These are phyloP conservation scores for Argyrosomus regius DNA, from an alignment of 2,797 vertebrate genomes.

Conservation along the genomic window DNA sequence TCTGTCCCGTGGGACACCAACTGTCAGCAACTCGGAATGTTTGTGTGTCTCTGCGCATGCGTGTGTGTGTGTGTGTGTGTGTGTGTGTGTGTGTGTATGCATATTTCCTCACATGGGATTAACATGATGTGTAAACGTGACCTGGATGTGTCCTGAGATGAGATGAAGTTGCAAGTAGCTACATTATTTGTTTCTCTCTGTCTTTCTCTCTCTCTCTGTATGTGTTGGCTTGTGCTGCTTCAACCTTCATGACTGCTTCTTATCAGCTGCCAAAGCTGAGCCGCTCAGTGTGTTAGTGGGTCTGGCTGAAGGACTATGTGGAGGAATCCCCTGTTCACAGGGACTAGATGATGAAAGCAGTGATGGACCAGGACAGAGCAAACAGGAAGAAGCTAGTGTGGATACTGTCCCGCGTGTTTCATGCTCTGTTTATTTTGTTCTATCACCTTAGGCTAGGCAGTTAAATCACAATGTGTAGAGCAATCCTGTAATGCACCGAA, in stretches of 20 bases:
- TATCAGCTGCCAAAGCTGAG: constrained; percentile 65
- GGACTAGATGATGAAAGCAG: constrained; percentile 25
- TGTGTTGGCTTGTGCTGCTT: constrained; percentile 51
- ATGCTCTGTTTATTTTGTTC: constrained; percentile 1
- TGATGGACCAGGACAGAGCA: constrained; percentile 1
- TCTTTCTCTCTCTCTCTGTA: background rate
- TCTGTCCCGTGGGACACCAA: constrained; percentile 69
- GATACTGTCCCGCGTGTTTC: constrained; percentile 3
- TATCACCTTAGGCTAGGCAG: background rate
- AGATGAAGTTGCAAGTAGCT: background rate
- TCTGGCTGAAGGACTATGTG: constrained; percentile 64
- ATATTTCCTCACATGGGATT: constrained; percentile 33
- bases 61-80: background rate
- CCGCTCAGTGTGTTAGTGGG: constrained; percentile 72
- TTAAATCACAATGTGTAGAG: constrained; percentile 5
- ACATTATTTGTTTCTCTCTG: constrained; percentile 5
- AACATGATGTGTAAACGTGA: constrained; percentile 19
- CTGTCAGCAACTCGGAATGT: constrained; percentile 61
- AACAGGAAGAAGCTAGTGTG: background rate
- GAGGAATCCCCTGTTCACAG: constrained; percentile 61
- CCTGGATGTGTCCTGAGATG: background rate
- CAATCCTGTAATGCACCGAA: background rate
- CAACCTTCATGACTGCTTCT: constrained; percentile 62
- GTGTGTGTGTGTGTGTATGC: background rate
- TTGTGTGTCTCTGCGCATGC: constrained; percentile 1